Evolutionary conservation across 2,113 vertebrate species (phyloP).

Genomic region (Cyprinodon variegatus): DNA sequence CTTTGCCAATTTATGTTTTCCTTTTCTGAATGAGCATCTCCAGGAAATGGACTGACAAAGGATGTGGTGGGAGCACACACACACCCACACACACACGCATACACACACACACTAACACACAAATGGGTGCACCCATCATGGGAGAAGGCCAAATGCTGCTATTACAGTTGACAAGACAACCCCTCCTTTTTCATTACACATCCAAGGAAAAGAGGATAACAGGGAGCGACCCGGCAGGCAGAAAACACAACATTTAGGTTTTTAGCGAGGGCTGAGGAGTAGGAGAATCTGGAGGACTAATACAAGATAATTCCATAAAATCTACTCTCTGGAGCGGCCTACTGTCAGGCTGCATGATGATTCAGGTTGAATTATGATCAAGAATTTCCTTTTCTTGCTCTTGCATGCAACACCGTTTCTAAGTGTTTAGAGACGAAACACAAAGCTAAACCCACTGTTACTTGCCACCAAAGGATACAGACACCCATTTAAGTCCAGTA

Average conservation of each 20-base stretch:
- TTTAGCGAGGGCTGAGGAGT: slow-evolving; percentile 17
- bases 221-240: slow-evolving; percentile 18
- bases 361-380: slow-evolving; percentile 27
- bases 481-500: background rate
- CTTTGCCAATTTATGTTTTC: background rate
- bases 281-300: slow-evolving; percentile 21
- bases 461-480: background rate
- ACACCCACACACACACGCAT: background rate
- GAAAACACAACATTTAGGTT: slow-evolving; percentile 34
- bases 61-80: slow-evolving; percentile 21
- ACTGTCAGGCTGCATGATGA: slow-evolving; percentile 10
- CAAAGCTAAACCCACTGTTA: background rate
- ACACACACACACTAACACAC: background rate
- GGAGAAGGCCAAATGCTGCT: slow-evolving; percentile 56
- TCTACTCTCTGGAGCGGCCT: slow-evolving; percentile 19
- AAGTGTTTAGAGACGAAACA: slow-evolving; percentile 10
- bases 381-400: background rate
- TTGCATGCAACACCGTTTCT: slow-evolving; percentile 10
- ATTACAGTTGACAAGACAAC: slow-evolving; percentile 59
- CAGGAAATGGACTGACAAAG: slow-evolving; percentile 41
- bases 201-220: slow-evolving; percentile 34
- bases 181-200: slow-evolving; percentile 56
- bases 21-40: slow-evolving; percentile 17
- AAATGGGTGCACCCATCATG: slow-evolving; percentile 5
- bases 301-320: slow-evolving; percentile 61